Percentiles rank a stretch among this genome's conserved stretches.
Conservation (phyloP, 2,113 vertebrate genomes). For the Enhydra lutris region DNA sequence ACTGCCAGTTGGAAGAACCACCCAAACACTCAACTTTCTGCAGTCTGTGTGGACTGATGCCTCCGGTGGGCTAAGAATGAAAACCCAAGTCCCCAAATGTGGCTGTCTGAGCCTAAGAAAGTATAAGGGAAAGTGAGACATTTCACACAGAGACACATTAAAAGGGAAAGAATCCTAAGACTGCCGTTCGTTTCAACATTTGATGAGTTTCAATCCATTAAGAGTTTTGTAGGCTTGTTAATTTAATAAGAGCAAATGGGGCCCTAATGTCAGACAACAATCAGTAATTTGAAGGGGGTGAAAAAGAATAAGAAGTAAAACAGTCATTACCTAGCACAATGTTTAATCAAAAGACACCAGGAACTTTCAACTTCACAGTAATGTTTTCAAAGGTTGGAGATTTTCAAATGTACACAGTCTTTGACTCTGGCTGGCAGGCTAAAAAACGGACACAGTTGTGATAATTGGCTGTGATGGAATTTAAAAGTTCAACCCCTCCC, state of each 20-base stretch:
- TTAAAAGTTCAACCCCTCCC: slow-evolving; percentile 24
- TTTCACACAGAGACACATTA: slow-evolving; percentile 68
- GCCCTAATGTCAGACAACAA: slow-evolving; percentile 82
- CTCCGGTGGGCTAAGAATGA: slow-evolving; percentile 63
- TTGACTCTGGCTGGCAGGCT: slow-evolving; percentile 58
- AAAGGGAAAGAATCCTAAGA: slow-evolving; percentile 60
- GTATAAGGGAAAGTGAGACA: slow-evolving; percentile 69
- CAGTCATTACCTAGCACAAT: slow-evolving; percentile 80
- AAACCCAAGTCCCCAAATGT: slow-evolving; percentile 72
- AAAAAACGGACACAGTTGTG: slow-evolving; percentile 62
- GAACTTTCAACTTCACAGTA: slow-evolving; percentile 73
- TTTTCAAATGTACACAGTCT: slow-evolving; percentile 74
- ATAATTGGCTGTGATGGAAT: slow-evolving; percentile 72
- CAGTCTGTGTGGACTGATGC: background rate
- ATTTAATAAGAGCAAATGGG: slow-evolving; percentile 81
- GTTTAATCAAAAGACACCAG: slow-evolving; percentile 80
- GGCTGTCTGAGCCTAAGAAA: slow-evolving; percentile 63
- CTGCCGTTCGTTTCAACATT: slow-evolving; percentile 80
- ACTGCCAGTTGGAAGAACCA: background rate
- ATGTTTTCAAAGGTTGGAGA: slow-evolving; percentile 73
- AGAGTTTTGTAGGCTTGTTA: slow-evolving; percentile 82
- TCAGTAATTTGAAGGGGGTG: slow-evolving; percentile 80
- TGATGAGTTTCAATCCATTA: slow-evolving; percentile 82
- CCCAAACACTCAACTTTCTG: background rate
- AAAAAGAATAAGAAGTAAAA: slow-evolving; percentile 72